Evolutionary conservation across 1,140 invertebrate species (phyloP), one percentile per base, ranked within the genome.

Genomic region (Caenorhabditis inopinata): DNA sequence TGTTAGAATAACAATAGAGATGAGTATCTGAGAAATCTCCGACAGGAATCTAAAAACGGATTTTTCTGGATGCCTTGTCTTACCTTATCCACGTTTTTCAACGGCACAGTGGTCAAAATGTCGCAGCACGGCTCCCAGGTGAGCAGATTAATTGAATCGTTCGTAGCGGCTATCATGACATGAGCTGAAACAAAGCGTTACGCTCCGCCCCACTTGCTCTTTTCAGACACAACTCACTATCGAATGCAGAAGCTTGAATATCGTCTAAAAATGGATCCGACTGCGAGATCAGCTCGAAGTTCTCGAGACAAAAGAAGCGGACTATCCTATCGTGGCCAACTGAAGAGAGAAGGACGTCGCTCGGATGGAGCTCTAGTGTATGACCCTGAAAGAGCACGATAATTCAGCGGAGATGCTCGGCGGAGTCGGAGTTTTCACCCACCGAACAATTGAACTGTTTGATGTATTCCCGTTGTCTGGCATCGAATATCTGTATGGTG

Each of bases 111-210:
- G 9, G 58, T 68, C 12, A 68, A 9, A 42, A 68, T 16, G 9
- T 68, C 58, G 38, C 58, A 68, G n/a, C 58, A 68, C 0, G 58
- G 58, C n/a, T 68, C 58, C 58, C 58, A 68, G n/a, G 58, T 68
- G 7, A 68, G 58, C 7, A 68, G n/a, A 18, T 68, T 68, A 7
- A 68, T 68, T 0, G 58, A 68, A n/a, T 68, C 58, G n/a, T 68
- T 68, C 1, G 58, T 68, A n/a, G 58, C 58, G n/a, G 58, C 58
- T 68, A 68, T 68, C 58, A 68, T 68, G 58, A 68, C 58, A 18
- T 68, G 58, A 11, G 58, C 58, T 68, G 58, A n/a, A 68, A 68
- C 9, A 21, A 2, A 27, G 2, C 12, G 23, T 38, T 58, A n/a
- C n/a, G n/a, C n/a, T n/a, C n/a, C n/a, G n/a, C n/a, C n/a, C n/a